Evolutionary conservation across 2,113 vertebrate genomes (phyloP).

Genomic region (Oreotrochilus melanogaster): DNA sequence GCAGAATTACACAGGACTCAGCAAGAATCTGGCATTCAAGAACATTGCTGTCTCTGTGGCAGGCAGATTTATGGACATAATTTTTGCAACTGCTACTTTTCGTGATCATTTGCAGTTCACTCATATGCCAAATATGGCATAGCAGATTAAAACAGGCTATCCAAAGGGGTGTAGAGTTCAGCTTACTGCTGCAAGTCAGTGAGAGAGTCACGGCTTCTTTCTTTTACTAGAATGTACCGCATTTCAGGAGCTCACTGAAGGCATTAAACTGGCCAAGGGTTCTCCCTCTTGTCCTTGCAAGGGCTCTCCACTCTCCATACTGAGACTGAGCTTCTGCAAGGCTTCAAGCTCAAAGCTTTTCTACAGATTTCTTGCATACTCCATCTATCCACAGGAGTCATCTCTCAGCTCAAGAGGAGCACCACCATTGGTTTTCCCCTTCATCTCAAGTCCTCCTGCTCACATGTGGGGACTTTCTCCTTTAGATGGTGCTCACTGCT

Average conservation of each 20-base stretch:
- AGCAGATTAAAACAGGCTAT: neutral
- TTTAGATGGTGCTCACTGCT: neutral
- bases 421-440: fast-evolving
- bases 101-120: neutral
- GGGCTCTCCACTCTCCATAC: neutral
- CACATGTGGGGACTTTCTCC: fast-evolving
- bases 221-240: neutral
- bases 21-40: neutral
- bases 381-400: neutral
- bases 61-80: neutral
- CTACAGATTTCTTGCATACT: neutral
- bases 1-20: neutral
- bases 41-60: neutral
- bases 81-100: slow-evolving; percentile 15
- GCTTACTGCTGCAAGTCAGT: neutral
- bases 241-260: neutral
- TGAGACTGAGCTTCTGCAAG: neutral
- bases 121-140: neutral
- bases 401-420: no score
- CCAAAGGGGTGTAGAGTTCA: neutral
- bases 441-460: neutral
- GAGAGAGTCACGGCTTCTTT: neutral
- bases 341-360: neutral
- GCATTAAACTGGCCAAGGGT: neutral
- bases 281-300: neutral